Conservation (phyloP, 2,113 vertebrate genomes). For the Anas platyrhynchos region DNA sequence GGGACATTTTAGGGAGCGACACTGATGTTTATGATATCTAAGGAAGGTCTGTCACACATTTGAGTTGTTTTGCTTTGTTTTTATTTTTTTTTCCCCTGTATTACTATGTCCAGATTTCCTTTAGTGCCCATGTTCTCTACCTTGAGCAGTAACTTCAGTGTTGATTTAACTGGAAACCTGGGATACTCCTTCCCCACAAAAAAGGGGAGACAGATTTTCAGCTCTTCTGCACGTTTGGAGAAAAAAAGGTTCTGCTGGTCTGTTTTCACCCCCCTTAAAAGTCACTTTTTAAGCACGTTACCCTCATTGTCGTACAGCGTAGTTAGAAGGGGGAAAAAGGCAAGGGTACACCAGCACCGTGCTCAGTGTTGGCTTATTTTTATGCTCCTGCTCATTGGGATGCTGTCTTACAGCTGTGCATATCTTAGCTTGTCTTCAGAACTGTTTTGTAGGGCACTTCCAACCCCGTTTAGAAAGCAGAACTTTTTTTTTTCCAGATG, state of each 20-base stretch:
- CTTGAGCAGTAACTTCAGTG: neutral
- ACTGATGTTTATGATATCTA: neutral
- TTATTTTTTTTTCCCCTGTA: neutral
- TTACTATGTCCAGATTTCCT: neutral
- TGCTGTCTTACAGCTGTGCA: fast-evolving
- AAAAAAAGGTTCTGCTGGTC: neutral
- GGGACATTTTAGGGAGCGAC: neutral
- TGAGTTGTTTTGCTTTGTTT: neutral
- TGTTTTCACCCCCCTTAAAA: neutral
- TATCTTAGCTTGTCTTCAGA: neutral
- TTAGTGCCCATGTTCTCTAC: neutral
- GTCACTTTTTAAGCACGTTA: neutral
- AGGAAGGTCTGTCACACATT: neutral
- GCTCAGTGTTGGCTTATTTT: too few relatives aligned
- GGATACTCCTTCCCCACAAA: neutral
- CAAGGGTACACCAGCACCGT: neutral
- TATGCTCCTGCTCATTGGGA: neutral
- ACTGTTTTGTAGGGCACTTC: neutral
- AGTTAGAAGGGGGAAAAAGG: neutral
- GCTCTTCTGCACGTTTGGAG: neutral
- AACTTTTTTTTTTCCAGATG: neutral
- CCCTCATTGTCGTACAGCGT: neutral
- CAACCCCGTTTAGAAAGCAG: neutral
- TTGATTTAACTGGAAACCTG: neutral
- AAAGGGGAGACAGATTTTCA: neutral